Conservation (phyloP, 2,113 vertebrate species). For the Ailuropoda melanoleuca region DNA sequence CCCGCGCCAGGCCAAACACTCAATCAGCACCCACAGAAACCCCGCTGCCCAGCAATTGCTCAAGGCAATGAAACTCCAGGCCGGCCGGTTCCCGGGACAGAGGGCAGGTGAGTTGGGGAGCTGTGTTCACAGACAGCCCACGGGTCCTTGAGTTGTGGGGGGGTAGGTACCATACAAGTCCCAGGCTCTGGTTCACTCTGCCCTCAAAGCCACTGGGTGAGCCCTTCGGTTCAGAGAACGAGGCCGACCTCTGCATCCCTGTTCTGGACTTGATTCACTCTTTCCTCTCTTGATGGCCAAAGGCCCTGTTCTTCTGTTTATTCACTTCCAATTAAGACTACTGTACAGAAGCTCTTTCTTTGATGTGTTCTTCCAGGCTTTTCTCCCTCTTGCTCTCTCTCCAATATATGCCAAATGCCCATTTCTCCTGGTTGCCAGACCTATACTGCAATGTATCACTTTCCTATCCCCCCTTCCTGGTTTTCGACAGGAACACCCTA, state of each 20-base stretch:
- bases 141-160: not conserved
- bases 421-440: not conserved
- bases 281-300: not conserved
- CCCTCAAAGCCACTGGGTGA: not conserved
- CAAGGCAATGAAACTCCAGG: not conserved
- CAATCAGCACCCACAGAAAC: conserved; percentile 61
- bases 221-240: not conserved
- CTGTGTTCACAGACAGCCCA: not conserved
- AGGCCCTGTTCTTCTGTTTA: not conserved
- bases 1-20: not conserved
- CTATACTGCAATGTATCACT: too few relatives aligned
- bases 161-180: not conserved
- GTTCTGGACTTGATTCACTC: not conserved
- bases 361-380: not conserved
- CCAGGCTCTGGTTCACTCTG: not conserved
- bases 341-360: not conserved
- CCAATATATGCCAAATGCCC: not conserved
- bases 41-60: not conserved
- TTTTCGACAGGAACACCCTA: not conserved
- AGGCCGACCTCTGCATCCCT: fast-evolving
- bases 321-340: not conserved
- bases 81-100: not conserved
- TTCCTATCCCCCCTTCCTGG: not conserved
- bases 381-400: not conserved
- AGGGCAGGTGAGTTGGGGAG: not conserved